Percentiles rank a stretch among this genome's conserved stretches.
Evolutionary conservation across 2,113 vertebrate genomes (phyloP).

Genomic region (Orthonyx spaldingii): DNA sequence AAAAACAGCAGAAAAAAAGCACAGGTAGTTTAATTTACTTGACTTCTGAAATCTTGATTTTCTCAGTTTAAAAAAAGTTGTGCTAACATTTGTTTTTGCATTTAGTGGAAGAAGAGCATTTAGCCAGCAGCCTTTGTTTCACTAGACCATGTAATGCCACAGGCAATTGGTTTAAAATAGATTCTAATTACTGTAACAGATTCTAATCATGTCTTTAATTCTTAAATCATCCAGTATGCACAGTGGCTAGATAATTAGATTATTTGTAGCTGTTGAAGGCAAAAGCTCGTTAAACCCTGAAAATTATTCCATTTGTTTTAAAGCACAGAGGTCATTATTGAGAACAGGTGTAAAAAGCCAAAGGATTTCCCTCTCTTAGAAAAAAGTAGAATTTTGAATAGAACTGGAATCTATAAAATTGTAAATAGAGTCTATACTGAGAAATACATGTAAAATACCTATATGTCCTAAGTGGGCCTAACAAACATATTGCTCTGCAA

Average conservation of each 20-base stretch:
- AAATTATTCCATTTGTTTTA: constrained; percentile 41
- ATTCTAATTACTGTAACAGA: constrained; percentile 60
- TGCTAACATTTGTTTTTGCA: background rate
- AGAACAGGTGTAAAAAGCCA: constrained; percentile 12
- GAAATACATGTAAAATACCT: background rate
- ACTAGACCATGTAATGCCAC: constrained; percentile 18
- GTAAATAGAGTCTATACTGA: background rate
- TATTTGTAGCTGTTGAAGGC: constrained; percentile 51
- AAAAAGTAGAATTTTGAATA: background rate
- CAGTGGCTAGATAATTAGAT: constrained; percentile 43
- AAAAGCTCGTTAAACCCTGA: constrained; percentile 29
- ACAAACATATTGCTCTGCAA: background rate
- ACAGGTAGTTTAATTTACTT: background rate
- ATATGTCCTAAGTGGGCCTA: background rate
- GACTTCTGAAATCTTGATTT: background rate
- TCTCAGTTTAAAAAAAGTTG: background rate
- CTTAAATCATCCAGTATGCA: constrained; percentile 42
- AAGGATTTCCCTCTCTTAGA: background rate
- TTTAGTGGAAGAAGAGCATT: background rate
- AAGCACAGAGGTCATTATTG: constrained; percentile 1
- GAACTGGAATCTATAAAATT: background rate
- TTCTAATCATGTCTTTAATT: constrained; percentile 52
- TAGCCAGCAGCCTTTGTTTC: constrained; percentile 12
- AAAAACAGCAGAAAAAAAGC: background rate
- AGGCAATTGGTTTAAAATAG: constrained; percentile 53